phyloP scores from a whole-genome alignment of 2,888 invertebrate genomes.

The Rutpela maculata region DNA sequence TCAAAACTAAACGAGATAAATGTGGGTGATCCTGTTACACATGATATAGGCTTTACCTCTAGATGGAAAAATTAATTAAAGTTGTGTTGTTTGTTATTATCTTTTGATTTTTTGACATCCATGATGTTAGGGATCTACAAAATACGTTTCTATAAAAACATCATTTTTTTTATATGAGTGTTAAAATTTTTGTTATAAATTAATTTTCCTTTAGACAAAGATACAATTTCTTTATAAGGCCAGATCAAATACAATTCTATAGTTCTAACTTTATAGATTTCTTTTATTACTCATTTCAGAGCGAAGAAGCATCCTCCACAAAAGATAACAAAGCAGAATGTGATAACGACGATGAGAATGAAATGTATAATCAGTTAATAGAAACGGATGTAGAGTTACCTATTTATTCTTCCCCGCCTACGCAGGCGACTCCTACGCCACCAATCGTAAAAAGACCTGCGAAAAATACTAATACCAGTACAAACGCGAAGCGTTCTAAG shows the following conservation, averaged over 20 bases:
- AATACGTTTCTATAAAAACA: no score
- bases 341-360: conserved; percentile 67
- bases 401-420: conserved; percentile 43
- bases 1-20: no score
- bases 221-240: neutral
- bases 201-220: no score
- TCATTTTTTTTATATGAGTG: no score
- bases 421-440: conserved; percentile 33
- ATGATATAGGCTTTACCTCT: no score
- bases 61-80: no score
- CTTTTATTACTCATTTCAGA: conserved; percentile 61
- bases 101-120: no score
- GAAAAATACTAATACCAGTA: conserved; percentile 55
- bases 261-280: no score
- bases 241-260: neutral
- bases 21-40: no score
- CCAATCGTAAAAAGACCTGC: conserved; percentile 58
- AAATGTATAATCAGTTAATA: conserved; percentile 67
- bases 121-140: no score
- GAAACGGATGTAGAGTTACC: conserved; percentile 66
- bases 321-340: conserved; percentile 69
- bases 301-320: conserved; percentile 68
- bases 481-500: conserved; percentile 62
- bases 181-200: no score
- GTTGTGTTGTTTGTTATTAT: no score